Evolutionary conservation across 2,797 vertebrate genomes (phyloP), one percentile per base, ranked within the genome.

Genomic region (Urosaurus nigricauda): DNA sequence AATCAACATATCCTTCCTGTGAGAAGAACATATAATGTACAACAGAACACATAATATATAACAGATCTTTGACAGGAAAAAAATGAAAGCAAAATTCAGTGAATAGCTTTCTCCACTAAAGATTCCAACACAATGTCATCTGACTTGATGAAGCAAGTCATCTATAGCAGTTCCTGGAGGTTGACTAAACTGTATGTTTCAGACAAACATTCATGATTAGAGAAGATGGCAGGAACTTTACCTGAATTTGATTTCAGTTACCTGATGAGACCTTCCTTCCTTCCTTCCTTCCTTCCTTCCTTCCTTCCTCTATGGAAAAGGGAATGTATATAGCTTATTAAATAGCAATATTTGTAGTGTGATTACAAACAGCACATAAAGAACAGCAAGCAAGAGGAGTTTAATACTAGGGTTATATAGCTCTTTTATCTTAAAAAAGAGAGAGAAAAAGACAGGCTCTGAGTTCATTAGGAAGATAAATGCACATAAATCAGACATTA

Each of bases 71-170:
- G 84, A 83, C 89, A 95, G 74, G 78, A 58, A 92, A 93, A 90
- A 87, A 92, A 86, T 94, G 78, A 93, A 91, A 92, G 75, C 83
- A 89, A 87, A 94, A 95, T 94, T 93, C 83, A 87, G 92, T 88
- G 68, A 96, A 95, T 87, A 95, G 63, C 21, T 81, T n/a, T 91
- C 92, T 95, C 91, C 93, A 92, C 92, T 91, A 95, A 90, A 94
- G 78, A 94, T 85, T 91, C 92, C 91, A 94, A 93, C 90, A 93
- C 93, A 91, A 95, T 87, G 86, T 94, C 84, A 78, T 79, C 93
- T 85, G 78, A 68, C 84, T 95, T 95, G 96, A 95, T 94, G 90
- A 89, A 84, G 35, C 51, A 89, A 94, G 91, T 94, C 92, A 93
- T 92, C 90, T 93, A 88, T 83, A 0, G 1, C 92, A 21, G 17